Conservation (phyloP, 1,140 invertebrate genomes). For the Megathymus violae region DNA sequence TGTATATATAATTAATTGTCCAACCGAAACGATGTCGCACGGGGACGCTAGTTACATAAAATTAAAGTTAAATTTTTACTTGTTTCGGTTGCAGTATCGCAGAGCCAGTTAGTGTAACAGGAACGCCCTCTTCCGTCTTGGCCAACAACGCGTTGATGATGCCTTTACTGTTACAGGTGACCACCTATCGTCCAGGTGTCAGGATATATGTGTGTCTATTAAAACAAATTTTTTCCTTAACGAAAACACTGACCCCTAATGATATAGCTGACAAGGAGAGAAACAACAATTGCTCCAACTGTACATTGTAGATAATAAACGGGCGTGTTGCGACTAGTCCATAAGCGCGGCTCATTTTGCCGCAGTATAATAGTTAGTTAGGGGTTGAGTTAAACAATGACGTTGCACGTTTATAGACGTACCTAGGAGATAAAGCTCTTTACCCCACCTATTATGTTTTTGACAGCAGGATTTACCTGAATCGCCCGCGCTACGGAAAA, state of each 20-base stretch:
- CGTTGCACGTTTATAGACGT: not conserved
- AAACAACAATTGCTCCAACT: not conserved
- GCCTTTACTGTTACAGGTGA: too few species aligned
- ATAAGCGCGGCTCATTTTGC: not conserved
- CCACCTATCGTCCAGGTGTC: too few species aligned
- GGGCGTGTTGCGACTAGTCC: not conserved
- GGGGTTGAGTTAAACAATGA: not conserved
- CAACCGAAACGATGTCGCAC: too few species aligned
- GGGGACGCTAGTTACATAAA: too few species aligned
- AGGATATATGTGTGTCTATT: too few species aligned
- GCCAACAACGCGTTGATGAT: too few species aligned
- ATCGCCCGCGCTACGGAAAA: not conserved
- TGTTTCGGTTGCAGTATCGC: too few species aligned
- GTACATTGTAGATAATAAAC: not conserved
- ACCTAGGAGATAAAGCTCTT: not conserved
- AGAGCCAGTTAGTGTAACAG: too few species aligned
- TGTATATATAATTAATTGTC: too few species aligned
- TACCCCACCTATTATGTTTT: not conserved
- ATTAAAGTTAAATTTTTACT: too few species aligned
- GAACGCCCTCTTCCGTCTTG: too few species aligned
- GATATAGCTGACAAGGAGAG: not conserved
- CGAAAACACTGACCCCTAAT: not conserved
- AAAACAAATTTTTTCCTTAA: too few species aligned
- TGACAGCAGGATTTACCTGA: not conserved
- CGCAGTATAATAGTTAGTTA: not conserved